These are phyloP conservation scores for Oryzias curvinotus DNA, from an alignment of 2,113 vertebrate species.

Conservation along the genomic window DNA sequence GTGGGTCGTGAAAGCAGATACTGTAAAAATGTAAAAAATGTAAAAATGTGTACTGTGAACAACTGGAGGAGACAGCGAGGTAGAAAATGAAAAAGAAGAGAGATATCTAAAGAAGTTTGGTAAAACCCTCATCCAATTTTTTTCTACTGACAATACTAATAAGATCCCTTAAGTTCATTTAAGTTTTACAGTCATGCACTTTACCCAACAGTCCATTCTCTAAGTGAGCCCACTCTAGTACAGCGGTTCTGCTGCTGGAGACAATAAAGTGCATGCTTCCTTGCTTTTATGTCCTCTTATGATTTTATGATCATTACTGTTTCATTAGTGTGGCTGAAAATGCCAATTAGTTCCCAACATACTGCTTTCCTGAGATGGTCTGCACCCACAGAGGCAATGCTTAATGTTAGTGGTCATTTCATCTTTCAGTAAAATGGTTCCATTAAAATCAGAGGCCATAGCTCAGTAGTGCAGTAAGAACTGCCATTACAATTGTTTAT, in stretches of 20 bases:
- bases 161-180: slow-evolving; percentile 1
- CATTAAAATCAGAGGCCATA: neutral
- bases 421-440: neutral
- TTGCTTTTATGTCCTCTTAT: neutral
- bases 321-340: slow-evolving; percentile 12
- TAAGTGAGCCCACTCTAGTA: slow-evolving; percentile 3
- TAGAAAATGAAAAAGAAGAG: too few relatives aligned
- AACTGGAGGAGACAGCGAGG: too few relatives aligned
- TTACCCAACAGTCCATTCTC: neutral
- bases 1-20: too few relatives aligned
- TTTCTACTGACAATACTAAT: neutral
- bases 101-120: too few relatives aligned
- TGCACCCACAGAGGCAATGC: slow-evolving; percentile 1
- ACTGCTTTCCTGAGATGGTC: neutral
- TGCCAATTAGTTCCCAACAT: neutral
- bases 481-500: neutral
- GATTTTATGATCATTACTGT: slow-evolving; percentile 5
- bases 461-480: neutral
- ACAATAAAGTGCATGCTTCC: neutral
- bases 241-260: slow-evolving; percentile 2
- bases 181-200: slow-evolving; percentile 17
- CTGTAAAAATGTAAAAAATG: too few relatives aligned
- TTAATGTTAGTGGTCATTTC: neutral
- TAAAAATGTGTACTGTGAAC: too few relatives aligned
- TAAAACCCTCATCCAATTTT: neutral